Percentiles rank a stretch among this genome's conserved stretches.
Evolutionary conservation across 2,888 invertebrate species (phyloP).

Genomic region (Dolomedes plantarius): DNA sequence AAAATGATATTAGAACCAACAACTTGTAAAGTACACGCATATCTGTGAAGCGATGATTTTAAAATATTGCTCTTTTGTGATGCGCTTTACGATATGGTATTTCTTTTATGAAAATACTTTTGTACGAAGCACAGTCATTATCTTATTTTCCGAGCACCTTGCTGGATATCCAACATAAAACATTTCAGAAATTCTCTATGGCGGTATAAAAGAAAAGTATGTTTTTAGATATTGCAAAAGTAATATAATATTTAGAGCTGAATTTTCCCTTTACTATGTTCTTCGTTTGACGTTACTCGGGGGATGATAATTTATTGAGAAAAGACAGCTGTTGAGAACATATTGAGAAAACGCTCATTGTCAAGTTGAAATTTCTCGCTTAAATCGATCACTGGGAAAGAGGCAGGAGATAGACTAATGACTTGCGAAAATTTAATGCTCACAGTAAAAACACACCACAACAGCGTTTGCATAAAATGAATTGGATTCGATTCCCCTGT

Average conservation of each 20-base stretch:
- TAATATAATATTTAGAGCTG: background rate
- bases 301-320: background rate
- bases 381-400: background rate
- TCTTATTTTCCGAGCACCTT: background rate
- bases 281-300: background rate
- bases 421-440: too few relatives aligned
- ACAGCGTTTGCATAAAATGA: too few relatives aligned
- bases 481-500: too few relatives aligned
- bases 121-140: background rate
- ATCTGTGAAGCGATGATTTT: background rate
- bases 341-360: background rate
- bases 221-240: background rate
- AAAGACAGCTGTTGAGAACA: background rate
- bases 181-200: background rate
- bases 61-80: background rate
- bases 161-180: background rate
- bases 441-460: too few relatives aligned
- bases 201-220: background rate
- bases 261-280: background rate
- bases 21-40: background rate
- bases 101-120: background rate
- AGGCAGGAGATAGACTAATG: too few relatives aligned
- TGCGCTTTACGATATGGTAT: background rate
- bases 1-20: background rate
- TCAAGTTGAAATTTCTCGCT: background rate